Conservation (phyloP, 2,113 vertebrate genomes). For the Grammomys surdaster region DNA sequence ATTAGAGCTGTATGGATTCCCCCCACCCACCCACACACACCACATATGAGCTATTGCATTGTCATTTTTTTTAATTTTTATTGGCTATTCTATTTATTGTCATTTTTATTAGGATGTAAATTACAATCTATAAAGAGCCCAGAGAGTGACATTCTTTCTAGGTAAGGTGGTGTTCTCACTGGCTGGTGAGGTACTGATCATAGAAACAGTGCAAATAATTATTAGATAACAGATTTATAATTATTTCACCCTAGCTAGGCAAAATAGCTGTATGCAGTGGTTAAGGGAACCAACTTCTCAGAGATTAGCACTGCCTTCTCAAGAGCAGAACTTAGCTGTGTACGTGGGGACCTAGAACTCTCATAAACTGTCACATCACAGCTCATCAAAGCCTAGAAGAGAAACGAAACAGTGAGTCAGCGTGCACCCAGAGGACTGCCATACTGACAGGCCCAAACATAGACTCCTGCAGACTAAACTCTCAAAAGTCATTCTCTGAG, state of each 20-base stretch:
- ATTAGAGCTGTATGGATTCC: neutral
- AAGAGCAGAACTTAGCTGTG: neutral
- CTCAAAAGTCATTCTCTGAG: neutral
- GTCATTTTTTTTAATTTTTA: neutral
- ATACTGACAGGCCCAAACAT: neutral
- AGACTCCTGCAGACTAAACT: neutral
- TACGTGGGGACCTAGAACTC: neutral
- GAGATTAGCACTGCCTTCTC: neutral
- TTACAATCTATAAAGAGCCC: constrained; percentile 53
- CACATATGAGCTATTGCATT: neutral
- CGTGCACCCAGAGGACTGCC: neutral
- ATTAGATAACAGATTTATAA: constrained; percentile 3
- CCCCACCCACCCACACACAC: neutral
- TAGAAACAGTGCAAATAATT: constrained; percentile 39
- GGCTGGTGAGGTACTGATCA: constrained; percentile 40
- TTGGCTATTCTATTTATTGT: no score
- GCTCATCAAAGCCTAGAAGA: neutral
- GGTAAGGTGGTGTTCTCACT: constrained; percentile 14
- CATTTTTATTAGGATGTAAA: constrained; percentile 32
- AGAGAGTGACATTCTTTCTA: constrained; percentile 8
- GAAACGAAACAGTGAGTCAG: constrained; percentile 18
- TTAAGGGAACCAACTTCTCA: constrained; percentile 15
- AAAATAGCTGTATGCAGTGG: neutral
- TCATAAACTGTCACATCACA: neutral
- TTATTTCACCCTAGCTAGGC: constrained; percentile 23